These are phyloP conservation scores for Casuarius casuarius DNA, from an alignment of 2,113 vertebrate genomes.

Conservation along the genomic window DNA sequence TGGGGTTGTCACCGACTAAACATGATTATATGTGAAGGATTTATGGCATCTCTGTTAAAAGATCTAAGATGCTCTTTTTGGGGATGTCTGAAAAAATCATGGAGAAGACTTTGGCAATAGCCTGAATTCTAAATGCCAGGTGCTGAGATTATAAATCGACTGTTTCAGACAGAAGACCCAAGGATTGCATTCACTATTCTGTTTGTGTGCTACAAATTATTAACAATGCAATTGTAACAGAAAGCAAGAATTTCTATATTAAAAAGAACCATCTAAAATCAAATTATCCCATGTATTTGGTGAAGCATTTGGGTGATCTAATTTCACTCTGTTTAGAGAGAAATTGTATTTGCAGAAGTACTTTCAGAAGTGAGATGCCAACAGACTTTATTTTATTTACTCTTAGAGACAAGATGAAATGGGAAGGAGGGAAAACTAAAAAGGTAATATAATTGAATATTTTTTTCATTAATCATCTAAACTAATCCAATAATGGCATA, in stretches of 20 bases:
- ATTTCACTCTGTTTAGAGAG: not conserved
- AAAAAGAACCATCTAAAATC: not conserved
- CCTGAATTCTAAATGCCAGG: not conserved
- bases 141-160: not conserved
- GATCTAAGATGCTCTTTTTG: not conserved
- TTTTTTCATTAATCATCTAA: constrained; percentile 8
- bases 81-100: not conserved
- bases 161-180: not conserved
- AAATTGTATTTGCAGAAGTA: not conserved
- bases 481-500: not conserved
- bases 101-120: not conserved
- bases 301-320: not conserved
- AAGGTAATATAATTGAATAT: not conserved
- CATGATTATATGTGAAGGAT: not conserved
- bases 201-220: not conserved
- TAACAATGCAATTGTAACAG: not conserved
- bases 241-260: not conserved
- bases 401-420: not conserved
- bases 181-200: not conserved
- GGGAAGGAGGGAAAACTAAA: not conserved
- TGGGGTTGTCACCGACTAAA: not conserved
- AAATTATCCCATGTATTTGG: not conserved
- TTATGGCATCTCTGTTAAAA: not conserved
- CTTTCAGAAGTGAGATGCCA: not conserved
- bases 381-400: constrained; percentile 12